Evolutionary conservation across 2,797 vertebrate genomes (phyloP).

Genomic region (Tiaroga cobitis): DNA sequence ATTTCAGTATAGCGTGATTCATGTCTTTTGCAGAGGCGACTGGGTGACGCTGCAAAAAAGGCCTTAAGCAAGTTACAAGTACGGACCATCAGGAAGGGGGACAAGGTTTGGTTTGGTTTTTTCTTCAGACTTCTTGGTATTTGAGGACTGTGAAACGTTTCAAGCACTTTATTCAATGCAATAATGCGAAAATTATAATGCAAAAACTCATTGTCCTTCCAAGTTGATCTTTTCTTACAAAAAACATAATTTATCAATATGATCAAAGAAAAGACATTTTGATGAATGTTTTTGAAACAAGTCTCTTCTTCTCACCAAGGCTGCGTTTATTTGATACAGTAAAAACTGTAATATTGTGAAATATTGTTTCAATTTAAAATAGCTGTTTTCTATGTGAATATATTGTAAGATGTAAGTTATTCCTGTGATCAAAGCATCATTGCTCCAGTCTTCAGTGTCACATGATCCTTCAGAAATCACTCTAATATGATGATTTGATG

Average conservation of each 20-base stretch:
- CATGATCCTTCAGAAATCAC: background rate
- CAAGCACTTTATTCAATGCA: background rate
- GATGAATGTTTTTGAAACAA: background rate
- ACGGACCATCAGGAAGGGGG: slow-evolving; percentile 95
- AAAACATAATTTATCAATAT: background rate
- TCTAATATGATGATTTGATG: background rate
- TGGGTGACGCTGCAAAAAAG: slow-evolving; percentile 98
- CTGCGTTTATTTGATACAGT: background rate
- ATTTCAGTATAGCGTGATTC: background rate
- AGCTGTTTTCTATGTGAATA: background rate
- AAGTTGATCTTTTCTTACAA: background rate
- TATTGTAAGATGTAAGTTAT: background rate
- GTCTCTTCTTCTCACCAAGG: background rate
- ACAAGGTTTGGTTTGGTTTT: slow-evolving; percentile 81
- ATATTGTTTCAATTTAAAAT: background rate
- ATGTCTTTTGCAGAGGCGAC: slow-evolving; percentile 84
- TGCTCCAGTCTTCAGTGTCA: background rate
- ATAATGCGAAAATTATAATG: background rate
- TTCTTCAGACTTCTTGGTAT: background rate
- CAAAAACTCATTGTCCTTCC: background rate
- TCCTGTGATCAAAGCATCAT: background rate
- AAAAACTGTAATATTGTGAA: background rate
- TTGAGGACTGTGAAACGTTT: background rate
- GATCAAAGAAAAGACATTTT: background rate
- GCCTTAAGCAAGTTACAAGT: slow-evolving; percentile 97